A percentile compares a stretch with the other conserved stretches of the same genome.
Conservation (phyloP, 2,113 vertebrate species). For the Tragelaphus strepsiceros region DNA sequence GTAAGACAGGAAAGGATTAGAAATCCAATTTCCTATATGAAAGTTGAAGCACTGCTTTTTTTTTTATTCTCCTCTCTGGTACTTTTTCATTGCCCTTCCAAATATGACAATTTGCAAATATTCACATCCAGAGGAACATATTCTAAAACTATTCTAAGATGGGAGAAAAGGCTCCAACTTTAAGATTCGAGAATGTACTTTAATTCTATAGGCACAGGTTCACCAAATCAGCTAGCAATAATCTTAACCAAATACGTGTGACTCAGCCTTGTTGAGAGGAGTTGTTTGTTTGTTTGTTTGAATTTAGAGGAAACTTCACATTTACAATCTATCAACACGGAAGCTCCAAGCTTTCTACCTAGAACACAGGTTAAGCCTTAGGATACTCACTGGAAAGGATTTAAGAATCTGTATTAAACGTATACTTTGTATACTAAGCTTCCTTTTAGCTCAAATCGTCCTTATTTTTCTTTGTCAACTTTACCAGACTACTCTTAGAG, state of each 20-base stretch:
- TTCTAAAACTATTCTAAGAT: not conserved
- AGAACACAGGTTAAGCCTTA: not conserved
- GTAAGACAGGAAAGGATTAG: not conserved
- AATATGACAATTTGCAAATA: constrained; percentile 26
- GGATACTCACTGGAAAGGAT: not conserved
- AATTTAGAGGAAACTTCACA: not conserved
- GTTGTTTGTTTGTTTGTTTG: not conserved
- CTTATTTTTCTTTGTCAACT: constrained; percentile 9
- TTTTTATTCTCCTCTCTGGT: not conserved
- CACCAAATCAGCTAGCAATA: not conserved
- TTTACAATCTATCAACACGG: constrained; percentile 14
- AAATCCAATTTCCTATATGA: constrained; percentile 41
- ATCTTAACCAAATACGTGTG: not conserved
- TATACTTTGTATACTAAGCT: not conserved
- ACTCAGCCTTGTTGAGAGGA: not conserved
- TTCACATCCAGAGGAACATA: not conserved
- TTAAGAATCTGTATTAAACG: not conserved
- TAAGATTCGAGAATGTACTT: constrained; percentile 6
- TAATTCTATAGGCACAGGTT: not conserved
- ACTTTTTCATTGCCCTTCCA: constrained; percentile 10
- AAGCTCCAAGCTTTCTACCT: not conserved
- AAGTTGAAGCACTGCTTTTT: not conserved
- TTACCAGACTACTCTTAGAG: not conserved
- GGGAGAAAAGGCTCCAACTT: not conserved
- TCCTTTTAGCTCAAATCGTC: not conserved